These are phyloP conservation scores for Quadriops clusia DNA, from an alignment of 2,888 invertebrate species.

Conservation along the genomic window DNA sequence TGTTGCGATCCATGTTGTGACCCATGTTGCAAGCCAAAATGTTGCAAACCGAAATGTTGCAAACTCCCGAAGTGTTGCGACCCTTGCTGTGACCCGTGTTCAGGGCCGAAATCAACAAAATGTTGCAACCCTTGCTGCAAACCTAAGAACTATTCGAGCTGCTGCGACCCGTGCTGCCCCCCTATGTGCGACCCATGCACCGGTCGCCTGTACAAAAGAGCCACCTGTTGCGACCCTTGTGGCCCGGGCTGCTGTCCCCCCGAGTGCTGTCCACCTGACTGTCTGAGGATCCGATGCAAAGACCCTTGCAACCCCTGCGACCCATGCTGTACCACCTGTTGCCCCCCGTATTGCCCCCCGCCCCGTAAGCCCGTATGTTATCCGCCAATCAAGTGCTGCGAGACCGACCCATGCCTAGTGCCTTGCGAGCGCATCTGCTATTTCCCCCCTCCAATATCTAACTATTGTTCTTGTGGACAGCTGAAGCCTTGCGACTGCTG, in stretches of 20 bases:
- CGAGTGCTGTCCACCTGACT: too few relatives aligned
- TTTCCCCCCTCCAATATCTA: slow-evolving; percentile 17
- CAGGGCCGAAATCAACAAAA: too few relatives aligned
- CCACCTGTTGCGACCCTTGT: slow-evolving; percentile 12
- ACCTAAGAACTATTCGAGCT: background rate
- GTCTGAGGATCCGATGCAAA: background rate
- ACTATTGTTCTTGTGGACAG: slow-evolving; percentile 20
- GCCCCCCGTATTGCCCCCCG: slow-evolving; percentile 17
- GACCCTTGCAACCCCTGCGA: background rate
- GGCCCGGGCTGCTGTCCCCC: slow-evolving; percentile 9
- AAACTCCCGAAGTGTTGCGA: too few relatives aligned
- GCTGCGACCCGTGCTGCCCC: slow-evolving; percentile 5
- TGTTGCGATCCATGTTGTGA: slow-evolving; percentile 3
- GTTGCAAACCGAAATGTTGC: slow-evolving; percentile 4
- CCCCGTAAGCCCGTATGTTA: slow-evolving; percentile 18
- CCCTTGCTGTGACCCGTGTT: slow-evolving; percentile 3
- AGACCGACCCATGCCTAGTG: slow-evolving; percentile 21
- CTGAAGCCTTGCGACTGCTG: slow-evolving; percentile 21
- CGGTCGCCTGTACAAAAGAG: too few relatives aligned
- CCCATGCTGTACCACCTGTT: slow-evolving; percentile 8
- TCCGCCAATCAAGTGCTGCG: slow-evolving; percentile 28
- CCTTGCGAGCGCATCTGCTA: slow-evolving; percentile 21
- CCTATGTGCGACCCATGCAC: slow-evolving; percentile 11
- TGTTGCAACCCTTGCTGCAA: slow-evolving; percentile 2
- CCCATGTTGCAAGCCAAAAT: too few relatives aligned